Conservation (phyloP, 2,888 invertebrate genomes). For the Platycheirus albimanus region DNA sequence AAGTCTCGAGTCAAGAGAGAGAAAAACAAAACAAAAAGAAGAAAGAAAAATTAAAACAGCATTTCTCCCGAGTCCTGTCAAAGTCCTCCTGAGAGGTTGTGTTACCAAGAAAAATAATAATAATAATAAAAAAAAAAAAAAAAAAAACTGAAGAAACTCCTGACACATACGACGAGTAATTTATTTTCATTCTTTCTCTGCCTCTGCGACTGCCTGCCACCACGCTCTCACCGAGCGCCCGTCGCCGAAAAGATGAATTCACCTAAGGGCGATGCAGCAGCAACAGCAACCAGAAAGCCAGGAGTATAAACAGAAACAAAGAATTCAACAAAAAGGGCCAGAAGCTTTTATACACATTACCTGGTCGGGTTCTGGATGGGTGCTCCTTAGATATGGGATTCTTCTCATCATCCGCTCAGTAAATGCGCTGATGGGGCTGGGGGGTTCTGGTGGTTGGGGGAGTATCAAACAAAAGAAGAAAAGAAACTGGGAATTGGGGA, state of each 20-base stretch:
- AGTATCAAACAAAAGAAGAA: slow-evolving; percentile 64
- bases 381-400: neutral
- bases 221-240: neutral
- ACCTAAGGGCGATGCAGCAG: slow-evolving; percentile 37
- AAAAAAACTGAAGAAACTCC: slow-evolving; percentile 53
- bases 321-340: slow-evolving; percentile 33
- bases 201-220: neutral
- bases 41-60: slow-evolving; percentile 65
- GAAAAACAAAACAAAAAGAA: slow-evolving; percentile 41
- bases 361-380: slow-evolving; percentile 12
- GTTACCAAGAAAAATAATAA: slow-evolving; percentile 13
- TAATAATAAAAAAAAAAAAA: slow-evolving; percentile 24
- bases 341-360: slow-evolving; percentile 29
- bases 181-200: slow-evolving; percentile 58
- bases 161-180: slow-evolving; percentile 60
- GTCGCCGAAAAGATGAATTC: slow-evolving; percentile 47
- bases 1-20: slow-evolving; percentile 29
- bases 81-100: slow-evolving; percentile 57
- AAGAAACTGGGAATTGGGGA: slow-evolving; percentile 58
- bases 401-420: neutral
- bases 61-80: slow-evolving; percentile 68
- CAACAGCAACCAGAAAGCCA: slow-evolving; percentile 29
- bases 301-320: slow-evolving; percentile 39
- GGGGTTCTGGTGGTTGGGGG: neutral
- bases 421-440: neutral